Base-by-base conservation (phyloP, 2,888 invertebrate genomes). In the Formica aserva region DNA sequence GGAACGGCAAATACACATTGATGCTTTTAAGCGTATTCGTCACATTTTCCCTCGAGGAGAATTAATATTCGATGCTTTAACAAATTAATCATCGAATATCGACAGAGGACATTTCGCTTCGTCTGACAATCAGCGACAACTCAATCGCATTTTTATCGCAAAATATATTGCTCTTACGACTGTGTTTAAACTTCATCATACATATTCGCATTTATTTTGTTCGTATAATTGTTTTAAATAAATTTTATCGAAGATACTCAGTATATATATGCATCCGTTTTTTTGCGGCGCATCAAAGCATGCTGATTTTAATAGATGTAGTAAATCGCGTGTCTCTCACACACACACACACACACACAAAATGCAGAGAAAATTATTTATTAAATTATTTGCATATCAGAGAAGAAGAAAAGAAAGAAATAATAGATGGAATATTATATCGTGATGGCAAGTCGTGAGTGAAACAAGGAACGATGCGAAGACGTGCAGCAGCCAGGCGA, bases 1-100 rank as follows among this genome's bases (percentile, higher is more conserved):
- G 32, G 26, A 72, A 26, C 35, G n/a, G 22, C 8, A n/a, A 6
- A 45, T 5, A 45, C 15, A 18, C 18, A n/a, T 22, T 9, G 48
- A 72, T 41, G 26, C 55, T 38, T 80, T 72, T 60, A 48, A 80
- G 48, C 22, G 22, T 45, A 15, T 38, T 69, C 77, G 77, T 78
- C 41, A 60, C 32, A 32, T 78, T 67, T 69, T 22, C 45, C 18
- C 71, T 26, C 22, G 45, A 35, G 38, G 55, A 67, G 38, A 77
- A 77, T 18, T 69, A 71, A 77, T 71, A 69, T 69, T 69, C 72
- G 45, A 45, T 11, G 26, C 72, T 78, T 71, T 41, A 9, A 22
- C 69, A 32, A 77, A 41, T 41, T 67, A 32, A 35, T 77, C 55
- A 62, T 80, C 72, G 60, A 26, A 48, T 66, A 48, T 75, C 48